These are phyloP conservation scores for Lophura swinhoii DNA, from an alignment of 2,797 vertebrate genomes.

Conservation along the genomic window DNA sequence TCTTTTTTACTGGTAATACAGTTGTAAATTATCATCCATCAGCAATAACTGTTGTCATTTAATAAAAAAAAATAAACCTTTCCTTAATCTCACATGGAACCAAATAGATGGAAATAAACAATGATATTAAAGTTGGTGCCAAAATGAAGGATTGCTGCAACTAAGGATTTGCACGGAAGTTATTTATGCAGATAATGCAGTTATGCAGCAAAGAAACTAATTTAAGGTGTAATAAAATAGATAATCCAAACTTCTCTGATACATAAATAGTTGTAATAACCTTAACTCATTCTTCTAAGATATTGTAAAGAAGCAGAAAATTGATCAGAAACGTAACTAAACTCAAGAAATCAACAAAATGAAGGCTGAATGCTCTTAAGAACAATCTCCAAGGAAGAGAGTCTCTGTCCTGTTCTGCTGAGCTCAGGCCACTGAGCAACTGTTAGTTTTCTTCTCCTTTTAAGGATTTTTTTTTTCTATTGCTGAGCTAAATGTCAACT, in stretches of 20 bases:
- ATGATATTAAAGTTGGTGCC: constrained; percentile 66
- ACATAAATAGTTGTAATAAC: constrained; percentile 20
- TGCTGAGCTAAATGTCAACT: neutral
- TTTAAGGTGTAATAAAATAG: constrained; percentile 42
- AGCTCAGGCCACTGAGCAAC: neutral
- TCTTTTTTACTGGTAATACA: constrained; percentile 53
- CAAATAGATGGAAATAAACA: constrained; percentile 72
- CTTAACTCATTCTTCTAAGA: constrained; percentile 15
- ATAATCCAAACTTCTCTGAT: constrained; percentile 62
- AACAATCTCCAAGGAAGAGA: neutral
- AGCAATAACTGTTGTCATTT: constrained; percentile 77
- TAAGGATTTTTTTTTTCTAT: neutral
- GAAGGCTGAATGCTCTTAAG: neutral
- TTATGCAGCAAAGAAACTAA: constrained; percentile 37
- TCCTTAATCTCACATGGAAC: constrained; percentile 68
- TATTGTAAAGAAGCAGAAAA: constrained; percentile 31
- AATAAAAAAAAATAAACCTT: constrained; percentile 75
- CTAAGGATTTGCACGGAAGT: constrained; percentile 38
- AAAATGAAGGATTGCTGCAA: constrained; percentile 56
- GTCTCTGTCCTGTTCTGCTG: neutral
- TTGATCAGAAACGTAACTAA: neutral
- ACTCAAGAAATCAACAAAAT: neutral
- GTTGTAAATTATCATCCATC: constrained; percentile 76
- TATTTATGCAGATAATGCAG: constrained; percentile 35
- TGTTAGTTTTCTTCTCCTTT: neutral